Evolutionary conservation across 2,113 vertebrate species (phyloP), one percentile per base, ranked within the genome.

Genomic region (Phylloscopus trochiloides): DNA sequence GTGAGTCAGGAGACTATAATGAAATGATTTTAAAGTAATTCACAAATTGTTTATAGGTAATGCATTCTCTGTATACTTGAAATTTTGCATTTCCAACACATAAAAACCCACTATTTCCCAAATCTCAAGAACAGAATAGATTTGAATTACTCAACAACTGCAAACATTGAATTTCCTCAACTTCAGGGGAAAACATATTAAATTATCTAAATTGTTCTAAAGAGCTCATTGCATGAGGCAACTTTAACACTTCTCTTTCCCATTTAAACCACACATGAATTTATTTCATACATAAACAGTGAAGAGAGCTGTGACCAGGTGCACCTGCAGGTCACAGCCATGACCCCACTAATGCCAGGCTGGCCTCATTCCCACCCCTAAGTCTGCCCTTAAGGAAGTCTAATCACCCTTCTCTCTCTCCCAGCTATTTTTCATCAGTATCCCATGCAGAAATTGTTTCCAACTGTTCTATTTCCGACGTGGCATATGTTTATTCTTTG

Each of bases 381-480:
- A 66, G 18, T 29, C 71, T 54, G 40, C 34, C 71, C 74, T 73
- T 28, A 17, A 40, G 57, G 59, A 59, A 71, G 5, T 83, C 29
- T 20, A 4, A 78, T 50, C 89, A 61, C 42, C 57, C 47, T 62
- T 40, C 3, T 19, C 36, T 55, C 51, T 18, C 73, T 87, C 54
- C 51, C 89, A 92, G 73, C 54, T 57, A 13, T 65, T 94, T 89
- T 21, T n/a, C 77, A 32, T 31, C 80, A 55, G 31, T 24, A 34
- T 57, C 87, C 78, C 70, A 75, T 29, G 75, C 78, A 80, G 89
- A 32, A 80, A 55, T 71, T 36, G 32, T 66, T 92, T 89, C 73
- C 80, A 80, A 38, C 57, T 50, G 38, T 42, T 93, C 88, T 42
- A 57, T 76, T 96, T 96, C 88, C 24, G 43, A 65, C 28, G 10